Base-by-base conservation (phyloP, 1,140 invertebrate genomes). In the Leptopilina boulardi region DNA sequence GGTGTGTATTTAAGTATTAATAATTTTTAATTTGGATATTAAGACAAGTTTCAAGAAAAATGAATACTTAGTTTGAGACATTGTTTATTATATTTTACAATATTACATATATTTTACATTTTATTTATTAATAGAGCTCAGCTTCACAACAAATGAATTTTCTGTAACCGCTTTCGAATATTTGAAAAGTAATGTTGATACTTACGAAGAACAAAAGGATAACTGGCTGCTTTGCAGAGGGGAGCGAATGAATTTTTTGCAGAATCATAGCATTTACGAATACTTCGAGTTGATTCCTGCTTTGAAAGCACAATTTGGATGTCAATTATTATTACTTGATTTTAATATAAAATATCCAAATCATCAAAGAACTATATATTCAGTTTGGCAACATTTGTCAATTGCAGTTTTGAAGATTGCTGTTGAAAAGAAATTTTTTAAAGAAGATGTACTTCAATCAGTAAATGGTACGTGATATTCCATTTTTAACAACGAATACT, bases 241-340 rank as follows among this genome's bases (percentile, higher is more conserved):
- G 19, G 51, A 56, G 19, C 3, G 51, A 21, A 19, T 21, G 3
- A 21, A 18, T 21, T 21, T 21, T 19, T n/a, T 54, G 15, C 1
- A 54, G n/a, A 54, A 54, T 54, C 51, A 44, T 44, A 44, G 42
- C 9, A 56, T 56, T 9, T 56, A 21, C 19, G 51, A 56, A 21
- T 56, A 56, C 18, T 8, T 56, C 18, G 19, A 21, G 3, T 21
- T 21, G 6, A 21, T 56, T 56, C 18, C 51, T 56, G 51, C 51
- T 56, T 56, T 56, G 5, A 56, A 56, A 56, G 51, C 19, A 21
- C 51, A 56, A 56, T 56, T 56, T 21, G 51, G 51, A 56, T 19
- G 6, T 54, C 15, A 54, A 54, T 8, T 54, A 19, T 19, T 54
- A 2, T 54, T 54, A 8, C 51, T 56, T 56, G 51, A 56, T 21